Conservation (phyloP, 2,888 invertebrate species). For the Coelinius sp. region DNA sequence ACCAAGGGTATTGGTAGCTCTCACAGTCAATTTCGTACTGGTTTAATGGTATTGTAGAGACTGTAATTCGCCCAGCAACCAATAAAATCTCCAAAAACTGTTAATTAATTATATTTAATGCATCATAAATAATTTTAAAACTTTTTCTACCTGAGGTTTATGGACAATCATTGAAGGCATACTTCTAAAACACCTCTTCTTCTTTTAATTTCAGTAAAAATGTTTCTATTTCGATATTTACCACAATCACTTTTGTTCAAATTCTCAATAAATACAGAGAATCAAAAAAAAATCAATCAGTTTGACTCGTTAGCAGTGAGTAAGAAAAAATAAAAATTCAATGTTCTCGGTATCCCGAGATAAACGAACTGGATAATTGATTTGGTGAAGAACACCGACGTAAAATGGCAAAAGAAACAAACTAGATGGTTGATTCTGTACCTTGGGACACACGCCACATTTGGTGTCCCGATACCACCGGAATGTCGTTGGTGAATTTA, state of each 20-base stretch:
- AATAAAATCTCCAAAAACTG: neutral
- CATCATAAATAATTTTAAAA: neutral
- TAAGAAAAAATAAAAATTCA: conserved; percentile 11
- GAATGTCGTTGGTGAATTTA: conserved; percentile 57
- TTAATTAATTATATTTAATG: neutral
- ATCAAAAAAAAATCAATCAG: conserved; percentile 6
- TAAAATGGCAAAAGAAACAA: conserved; percentile 33
- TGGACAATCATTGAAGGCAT: neutral
- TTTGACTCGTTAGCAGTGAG: conserved; percentile 10
- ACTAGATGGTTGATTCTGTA: conserved; percentile 34
- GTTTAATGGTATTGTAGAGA: conserved; percentile 10
- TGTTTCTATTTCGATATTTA: too few relatives aligned
- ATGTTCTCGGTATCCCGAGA: conserved; percentile 17
- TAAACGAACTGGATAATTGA: conserved; percentile 50
- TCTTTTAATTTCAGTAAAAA: too few relatives aligned
- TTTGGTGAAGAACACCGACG: conserved; percentile 54
- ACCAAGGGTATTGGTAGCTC: neutral
- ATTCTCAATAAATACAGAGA: neutral
- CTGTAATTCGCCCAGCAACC: conserved; percentile 18
- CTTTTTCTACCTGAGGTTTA: neutral
- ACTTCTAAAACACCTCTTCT: too few relatives aligned
- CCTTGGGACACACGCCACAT: conserved; percentile 46
- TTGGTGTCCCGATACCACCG: conserved; percentile 50
- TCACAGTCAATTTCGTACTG: neutral
- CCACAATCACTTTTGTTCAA: too few relatives aligned